phyloP scores from a whole-genome alignment of 1,140 invertebrate genomes.

The Notospermus geniculatus region DNA sequence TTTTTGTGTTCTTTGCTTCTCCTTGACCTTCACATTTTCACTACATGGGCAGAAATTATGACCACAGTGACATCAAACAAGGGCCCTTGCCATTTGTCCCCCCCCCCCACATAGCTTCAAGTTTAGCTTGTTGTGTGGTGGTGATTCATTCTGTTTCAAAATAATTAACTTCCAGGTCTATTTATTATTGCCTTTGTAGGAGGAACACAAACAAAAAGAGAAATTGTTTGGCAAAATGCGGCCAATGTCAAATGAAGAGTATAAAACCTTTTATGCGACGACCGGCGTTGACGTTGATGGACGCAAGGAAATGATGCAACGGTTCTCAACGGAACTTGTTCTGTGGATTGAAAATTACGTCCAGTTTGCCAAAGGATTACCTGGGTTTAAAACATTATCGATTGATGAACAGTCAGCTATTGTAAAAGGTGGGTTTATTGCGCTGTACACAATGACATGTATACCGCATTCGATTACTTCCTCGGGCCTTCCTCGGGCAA shows the following conservation, averaged over 20 bases:
- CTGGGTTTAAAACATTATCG: constrained; percentile 38
- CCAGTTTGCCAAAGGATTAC: constrained; percentile 40
- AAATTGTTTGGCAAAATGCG: constrained; percentile 37
- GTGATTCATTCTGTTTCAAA: not conserved
- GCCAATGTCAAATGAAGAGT: constrained; percentile 36
- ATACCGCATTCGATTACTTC: too few species aligned
- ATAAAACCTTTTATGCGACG: constrained; percentile 35
- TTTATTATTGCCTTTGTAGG: constrained; percentile 25
- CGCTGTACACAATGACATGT: too few species aligned
- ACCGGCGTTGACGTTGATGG: constrained; percentile 48
- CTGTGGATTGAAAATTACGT: constrained; percentile 38
- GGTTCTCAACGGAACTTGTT: constrained; percentile 36
- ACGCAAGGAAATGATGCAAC: constrained; percentile 31
- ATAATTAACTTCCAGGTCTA: too few species aligned
- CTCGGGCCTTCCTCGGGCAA: too few species aligned
- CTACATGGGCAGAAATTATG: too few species aligned
- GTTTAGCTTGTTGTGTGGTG: too few species aligned
- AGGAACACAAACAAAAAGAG: constrained; percentile 27
- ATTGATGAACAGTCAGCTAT: constrained; percentile 43
- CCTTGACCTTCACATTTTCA: too few species aligned
- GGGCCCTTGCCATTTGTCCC: too few species aligned
- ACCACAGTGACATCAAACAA: too few species aligned
- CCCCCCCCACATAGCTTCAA: too few species aligned
- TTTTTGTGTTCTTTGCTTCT: not conserved
- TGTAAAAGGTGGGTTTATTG: constrained; percentile 40